phyloP scores from a whole-genome alignment of 2,888 invertebrate genomes.

The Lapara coniferarum region DNA sequence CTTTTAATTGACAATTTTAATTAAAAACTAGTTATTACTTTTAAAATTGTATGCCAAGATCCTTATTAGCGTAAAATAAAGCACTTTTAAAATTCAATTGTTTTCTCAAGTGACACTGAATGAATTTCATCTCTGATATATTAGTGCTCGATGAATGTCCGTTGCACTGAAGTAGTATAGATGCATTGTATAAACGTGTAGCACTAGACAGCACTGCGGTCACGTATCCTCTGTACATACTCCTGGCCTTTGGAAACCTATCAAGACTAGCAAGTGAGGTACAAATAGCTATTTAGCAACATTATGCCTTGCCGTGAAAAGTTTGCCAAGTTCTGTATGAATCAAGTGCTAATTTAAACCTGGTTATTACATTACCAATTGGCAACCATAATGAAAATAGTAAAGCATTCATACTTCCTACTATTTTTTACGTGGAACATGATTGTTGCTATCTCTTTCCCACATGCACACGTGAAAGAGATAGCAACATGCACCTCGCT shows the following conservation, averaged over 20 bases:
- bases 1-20: too few species aligned
- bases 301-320: not conserved
- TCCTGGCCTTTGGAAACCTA: constrained; percentile 1
- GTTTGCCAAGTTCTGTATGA: too few species aligned
- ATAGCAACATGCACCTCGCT: constrained; percentile 28
- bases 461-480: constrained; percentile 27
- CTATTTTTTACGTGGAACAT: not conserved
- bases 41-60: too few species aligned
- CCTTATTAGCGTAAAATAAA: too few species aligned
- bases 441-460: constrained; percentile 9
- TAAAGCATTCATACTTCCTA: too few species aligned
- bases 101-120: not conserved
- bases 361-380: not conserved
- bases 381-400: too few species aligned
- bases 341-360: too few species aligned
- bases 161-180: constrained; percentile 37
- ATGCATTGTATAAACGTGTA: constrained; percentile 51
- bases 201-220: constrained; percentile 32
- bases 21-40: too few species aligned
- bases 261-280: not conserved
- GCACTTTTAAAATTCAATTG: too few species aligned
- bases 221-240: constrained; percentile 20
- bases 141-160: constrained; percentile 32
- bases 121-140: constrained; percentile 24
- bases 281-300: not conserved